Evolutionary conservation across 2,113 vertebrate species (phyloP).

Genomic region (Chloropsis cyanopogon): DNA sequence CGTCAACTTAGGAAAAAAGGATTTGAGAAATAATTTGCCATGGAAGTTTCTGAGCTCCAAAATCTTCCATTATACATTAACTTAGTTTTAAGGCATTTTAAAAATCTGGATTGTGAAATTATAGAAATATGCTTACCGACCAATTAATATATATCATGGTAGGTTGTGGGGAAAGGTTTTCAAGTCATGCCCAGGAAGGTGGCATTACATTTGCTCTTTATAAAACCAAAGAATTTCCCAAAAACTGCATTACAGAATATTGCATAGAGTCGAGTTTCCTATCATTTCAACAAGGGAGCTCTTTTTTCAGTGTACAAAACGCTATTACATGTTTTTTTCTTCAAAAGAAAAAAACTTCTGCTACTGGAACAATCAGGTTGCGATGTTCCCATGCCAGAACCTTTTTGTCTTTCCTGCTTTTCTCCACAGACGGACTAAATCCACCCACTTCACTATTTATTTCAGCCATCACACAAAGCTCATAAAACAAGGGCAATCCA

Average conservation of each 20-base stretch:
- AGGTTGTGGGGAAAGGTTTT: not conserved
- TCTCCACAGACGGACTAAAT: constrained; percentile 8
- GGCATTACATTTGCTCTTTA: not conserved
- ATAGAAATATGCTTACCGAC: not conserved
- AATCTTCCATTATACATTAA: not conserved
- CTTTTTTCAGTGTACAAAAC: not conserved
- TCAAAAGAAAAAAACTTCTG: not conserved
- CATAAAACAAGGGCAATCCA: constrained; percentile 41
- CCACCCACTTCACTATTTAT: constrained; percentile 24
- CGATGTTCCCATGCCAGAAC: not conserved
- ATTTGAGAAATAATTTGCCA: not conserved
- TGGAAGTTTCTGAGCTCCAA: not conserved
- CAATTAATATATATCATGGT: not conserved
- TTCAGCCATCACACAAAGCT: constrained; percentile 41
- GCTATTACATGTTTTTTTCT: not conserved
- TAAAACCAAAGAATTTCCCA: not conserved
- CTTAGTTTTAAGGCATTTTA: not conserved
- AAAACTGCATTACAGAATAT: not conserved
- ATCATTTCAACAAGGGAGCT: not conserved
- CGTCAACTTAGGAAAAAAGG: not conserved
- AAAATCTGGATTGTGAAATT: not conserved
- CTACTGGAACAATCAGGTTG: constrained; percentile 41
- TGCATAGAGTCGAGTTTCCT: not conserved
- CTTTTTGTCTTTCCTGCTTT: constrained; percentile 18
- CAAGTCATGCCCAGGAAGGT: not conserved